A percentile compares a stretch with the other conserved stretches of the same genome.
These are phyloP conservation scores for Asobara japonica DNA, from an alignment of 1,140 invertebrate species.

Conservation along the genomic window DNA sequence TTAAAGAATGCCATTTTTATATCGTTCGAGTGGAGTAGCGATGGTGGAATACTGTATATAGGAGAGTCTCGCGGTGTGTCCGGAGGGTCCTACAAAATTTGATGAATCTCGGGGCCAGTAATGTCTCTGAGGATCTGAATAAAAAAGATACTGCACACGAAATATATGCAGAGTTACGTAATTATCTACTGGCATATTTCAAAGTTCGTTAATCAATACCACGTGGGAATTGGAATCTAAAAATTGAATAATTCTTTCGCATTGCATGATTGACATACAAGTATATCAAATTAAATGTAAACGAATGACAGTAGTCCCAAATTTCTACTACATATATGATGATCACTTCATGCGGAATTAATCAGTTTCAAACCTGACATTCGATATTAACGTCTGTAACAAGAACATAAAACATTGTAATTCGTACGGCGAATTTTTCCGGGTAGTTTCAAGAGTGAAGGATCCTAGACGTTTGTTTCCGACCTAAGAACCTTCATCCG, in stretches of 20 bases:
- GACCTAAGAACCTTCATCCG: no score
- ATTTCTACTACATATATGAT: no score
- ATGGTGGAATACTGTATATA: conserved; percentile 27
- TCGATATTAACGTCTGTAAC: no score
- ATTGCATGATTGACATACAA: no score
- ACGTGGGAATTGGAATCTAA: not conserved
- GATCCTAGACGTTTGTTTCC: no score
- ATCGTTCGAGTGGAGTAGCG: conserved; percentile 41
- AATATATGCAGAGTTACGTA: not conserved
- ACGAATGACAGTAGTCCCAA: no score
- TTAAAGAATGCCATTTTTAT: conserved; percentile 56
- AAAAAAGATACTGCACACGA: not conserved
- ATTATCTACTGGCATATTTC: not conserved
- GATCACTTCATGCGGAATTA: no score
- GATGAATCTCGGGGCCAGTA: conserved; percentile 43
- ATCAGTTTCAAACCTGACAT: no score
- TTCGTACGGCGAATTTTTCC: no score
- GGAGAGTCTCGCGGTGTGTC: conserved; percentile 14
- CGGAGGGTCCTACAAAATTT: conserved; percentile 47
- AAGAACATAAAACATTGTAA: no score
- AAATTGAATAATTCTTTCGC: not conserved
- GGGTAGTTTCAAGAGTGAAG: no score
- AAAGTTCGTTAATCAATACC: not conserved
- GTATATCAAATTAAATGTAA: no score
- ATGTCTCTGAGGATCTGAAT: not conserved